Conservation (phyloP, 2,888 invertebrate genomes). For the Operophtera brumata region DNA sequence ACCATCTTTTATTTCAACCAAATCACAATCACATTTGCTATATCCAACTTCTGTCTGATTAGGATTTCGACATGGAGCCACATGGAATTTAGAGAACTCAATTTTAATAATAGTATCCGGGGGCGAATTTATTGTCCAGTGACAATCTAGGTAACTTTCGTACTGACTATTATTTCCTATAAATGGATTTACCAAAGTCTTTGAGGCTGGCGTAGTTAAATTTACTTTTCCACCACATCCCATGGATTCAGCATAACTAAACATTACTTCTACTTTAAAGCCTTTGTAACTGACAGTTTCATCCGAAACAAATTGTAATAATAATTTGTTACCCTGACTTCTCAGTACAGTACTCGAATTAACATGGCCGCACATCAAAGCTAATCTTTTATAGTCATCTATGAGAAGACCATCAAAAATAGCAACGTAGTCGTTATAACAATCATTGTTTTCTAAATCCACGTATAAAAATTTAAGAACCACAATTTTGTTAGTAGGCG, state of each 20-base stretch:
- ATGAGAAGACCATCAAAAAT: constrained; percentile 75
- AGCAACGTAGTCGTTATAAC: constrained; percentile 82
- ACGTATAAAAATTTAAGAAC: constrained; percentile 83
- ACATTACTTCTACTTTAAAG: constrained; percentile 82
- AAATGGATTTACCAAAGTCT: constrained; percentile 63
- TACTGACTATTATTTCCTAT: constrained; percentile 71
- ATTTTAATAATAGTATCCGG: constrained; percentile 82
- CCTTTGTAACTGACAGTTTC: constrained; percentile 66
- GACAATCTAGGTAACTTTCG: constrained; percentile 86
- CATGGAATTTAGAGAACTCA: constrained; percentile 76
- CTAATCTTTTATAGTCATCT: constrained; percentile 68
- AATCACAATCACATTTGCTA: constrained; percentile 85
- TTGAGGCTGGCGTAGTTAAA: constrained; percentile 62
- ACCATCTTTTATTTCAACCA: constrained; percentile 87
- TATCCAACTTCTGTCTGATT: constrained; percentile 61
- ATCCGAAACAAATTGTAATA: constrained; percentile 77
- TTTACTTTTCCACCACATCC: constrained; percentile 87
- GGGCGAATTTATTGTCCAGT: constrained; percentile 84
- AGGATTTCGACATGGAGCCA: constrained; percentile 67
- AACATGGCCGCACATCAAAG: constrained; percentile 84
- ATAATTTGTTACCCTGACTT: constrained; percentile 81
- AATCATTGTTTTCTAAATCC: constrained; percentile 75
- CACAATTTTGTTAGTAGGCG: constrained; percentile 83
- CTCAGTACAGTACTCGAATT: constrained; percentile 78
- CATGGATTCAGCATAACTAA: constrained; percentile 74